Evolutionary conservation across 2,888 invertebrate genomes (phyloP), one percentile per base, ranked within the genome.

Genomic region (Lydus trimaculatus): DNA sequence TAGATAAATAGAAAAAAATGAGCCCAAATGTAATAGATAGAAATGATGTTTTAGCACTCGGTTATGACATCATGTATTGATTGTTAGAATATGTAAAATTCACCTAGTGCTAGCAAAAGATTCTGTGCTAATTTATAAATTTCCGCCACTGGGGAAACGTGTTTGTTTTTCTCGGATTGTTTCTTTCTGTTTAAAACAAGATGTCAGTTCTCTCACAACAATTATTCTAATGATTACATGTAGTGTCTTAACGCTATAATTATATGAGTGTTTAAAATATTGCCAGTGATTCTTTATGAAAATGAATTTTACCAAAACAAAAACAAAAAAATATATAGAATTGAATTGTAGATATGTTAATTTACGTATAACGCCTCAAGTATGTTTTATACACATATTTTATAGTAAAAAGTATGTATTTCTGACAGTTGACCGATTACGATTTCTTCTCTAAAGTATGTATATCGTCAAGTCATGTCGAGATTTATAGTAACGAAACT

Each of bases 371-470:
- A 31, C 13, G 33, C 31, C 59, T 28, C 17, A 20, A 33, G 59
- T 25, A 4, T 17, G 31, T 31, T 28, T 31, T 28, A 59, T 31
- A 59, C n/a, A n/a, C 31, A 31, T 9, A 13, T 13, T 36, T 13
- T 8, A 61, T 31, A 31, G 13, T 25, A 25, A 17, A 15, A 25
- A 13, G 20, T 1, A 1, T 48, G 9, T 15, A 25, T 23, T 52
- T 52, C 61, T 39, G 61, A 61, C 61, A 61, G 28, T 33, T 61
- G 61, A 61, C 25, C 33, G 61, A 61, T 61, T 61, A n/a, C 9
- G 7, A 61, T 61, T 61, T 17, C 36, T 31, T 31, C 20, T 36
- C 17, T 9, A 20, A 9, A 3, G 20, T 20, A 48, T 20, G 8
- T 23, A 25, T 25, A 61, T 33, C 31, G 20, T 25, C 17, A 9